These are phyloP conservation scores for Argyrosomus japonicus DNA, from an alignment of 2,113 vertebrate species.

Conservation along the genomic window DNA sequence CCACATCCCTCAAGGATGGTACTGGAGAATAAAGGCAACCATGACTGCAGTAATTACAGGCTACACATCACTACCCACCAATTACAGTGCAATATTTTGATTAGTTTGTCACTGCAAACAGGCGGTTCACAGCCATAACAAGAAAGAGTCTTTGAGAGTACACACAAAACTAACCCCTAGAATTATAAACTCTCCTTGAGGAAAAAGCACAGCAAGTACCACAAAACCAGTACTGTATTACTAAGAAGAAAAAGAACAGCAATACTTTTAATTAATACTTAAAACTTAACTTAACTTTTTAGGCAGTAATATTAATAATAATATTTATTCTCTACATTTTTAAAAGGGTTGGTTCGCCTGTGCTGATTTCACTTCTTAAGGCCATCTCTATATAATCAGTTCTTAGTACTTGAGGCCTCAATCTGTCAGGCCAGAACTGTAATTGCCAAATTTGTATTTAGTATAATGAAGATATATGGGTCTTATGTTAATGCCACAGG, in stretches of 20 bases:
- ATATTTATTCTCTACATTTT: background rate
- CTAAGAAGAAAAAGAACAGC: background rate
- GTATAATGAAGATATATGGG: background rate
- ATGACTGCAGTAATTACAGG: constrained; percentile 74
- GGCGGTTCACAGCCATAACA: constrained; percentile 50
- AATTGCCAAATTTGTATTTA: background rate
- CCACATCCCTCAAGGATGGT: constrained; percentile 33
- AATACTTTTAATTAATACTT: background rate
- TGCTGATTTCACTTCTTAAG: background rate
- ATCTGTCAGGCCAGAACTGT: too few species aligned
- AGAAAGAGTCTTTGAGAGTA: constrained; percentile 15
- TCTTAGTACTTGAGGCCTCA: background rate
- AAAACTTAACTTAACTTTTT: too few species aligned
- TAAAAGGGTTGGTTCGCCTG: background rate
- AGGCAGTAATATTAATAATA: too few species aligned
- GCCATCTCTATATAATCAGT: background rate
- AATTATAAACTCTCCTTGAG: constrained; percentile 18
- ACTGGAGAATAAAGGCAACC: constrained; percentile 66
- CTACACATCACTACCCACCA: constrained; percentile 71
- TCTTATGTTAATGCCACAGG: background rate
- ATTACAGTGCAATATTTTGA: constrained; percentile 73
- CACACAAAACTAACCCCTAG: constrained; percentile 5
- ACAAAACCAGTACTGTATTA: background rate
- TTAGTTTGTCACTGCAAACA: constrained; percentile 66
- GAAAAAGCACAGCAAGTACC: background rate